Evolutionary conservation across 2,888 invertebrate genomes (phyloP).

Genomic region (Noctua pronuba): DNA sequence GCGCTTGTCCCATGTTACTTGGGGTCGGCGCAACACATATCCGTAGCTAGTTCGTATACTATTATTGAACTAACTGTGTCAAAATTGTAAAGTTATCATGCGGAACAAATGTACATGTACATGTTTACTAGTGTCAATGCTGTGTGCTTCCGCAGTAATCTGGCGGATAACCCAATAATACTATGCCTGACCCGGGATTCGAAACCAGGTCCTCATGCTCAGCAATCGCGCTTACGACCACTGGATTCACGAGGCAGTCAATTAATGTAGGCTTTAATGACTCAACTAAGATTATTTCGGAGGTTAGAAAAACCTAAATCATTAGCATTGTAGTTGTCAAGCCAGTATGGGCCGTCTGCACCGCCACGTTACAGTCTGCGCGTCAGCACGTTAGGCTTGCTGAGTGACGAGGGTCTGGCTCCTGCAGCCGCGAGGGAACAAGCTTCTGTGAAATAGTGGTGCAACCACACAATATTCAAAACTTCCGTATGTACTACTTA

Average conservation of each 20-base stretch:
- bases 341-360: neutral
- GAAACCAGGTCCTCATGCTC: neutral
- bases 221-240: neutral
- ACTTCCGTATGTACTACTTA: too few relatives aligned
- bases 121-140: conserved; percentile 1
- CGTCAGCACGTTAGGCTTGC: neutral
- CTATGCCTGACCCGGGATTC: neutral
- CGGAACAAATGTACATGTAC: neutral
- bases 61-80: neutral
- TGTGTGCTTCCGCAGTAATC: conserved; percentile 17
- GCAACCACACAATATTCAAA: neutral
- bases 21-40: too few relatives aligned
- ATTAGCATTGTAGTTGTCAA: neutral
- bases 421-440: too few relatives aligned
- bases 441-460: neutral
- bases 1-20: too few relatives aligned
- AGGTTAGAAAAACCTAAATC: neutral
- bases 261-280: neutral
- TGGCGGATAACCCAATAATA: neutral
- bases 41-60: neutral
- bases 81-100: conserved; percentile 12
- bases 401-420: neutral
- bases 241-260: neutral
- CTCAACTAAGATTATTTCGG: neutral
- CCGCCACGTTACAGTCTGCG: too few relatives aligned